These are phyloP conservation scores for Coreius guichenoti DNA, from an alignment of 2,797 vertebrate genomes.

Conservation along the genomic window DNA sequence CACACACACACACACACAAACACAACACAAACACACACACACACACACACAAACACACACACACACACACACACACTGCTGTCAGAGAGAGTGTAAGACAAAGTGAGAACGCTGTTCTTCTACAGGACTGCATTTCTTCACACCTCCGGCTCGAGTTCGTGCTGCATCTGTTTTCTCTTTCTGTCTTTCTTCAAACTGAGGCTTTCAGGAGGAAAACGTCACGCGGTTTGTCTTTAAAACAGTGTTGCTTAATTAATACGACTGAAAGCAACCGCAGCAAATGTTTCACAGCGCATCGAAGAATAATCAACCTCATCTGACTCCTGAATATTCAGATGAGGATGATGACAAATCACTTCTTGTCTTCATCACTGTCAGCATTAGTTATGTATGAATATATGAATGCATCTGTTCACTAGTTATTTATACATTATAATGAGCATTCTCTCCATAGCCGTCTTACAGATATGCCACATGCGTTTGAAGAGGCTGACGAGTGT, in stretches of 20 bases:
- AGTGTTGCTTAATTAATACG: conserved; percentile 22
- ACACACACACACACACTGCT: conserved; percentile 30
- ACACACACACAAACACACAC: not conserved
- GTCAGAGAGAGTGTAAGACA: conserved; percentile 46
- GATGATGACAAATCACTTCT: conserved; percentile 19
- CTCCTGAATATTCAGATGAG: conserved; percentile 30
- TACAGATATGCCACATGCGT: no score
- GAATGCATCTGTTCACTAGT: conserved; percentile 2
- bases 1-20: not conserved
- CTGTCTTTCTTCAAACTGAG: not conserved
- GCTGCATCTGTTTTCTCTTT: conserved; percentile 62
- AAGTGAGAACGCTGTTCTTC: conserved; percentile 76
- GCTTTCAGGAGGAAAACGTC: conserved; percentile 11
- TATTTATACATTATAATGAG: not conserved
- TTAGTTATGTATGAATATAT: not conserved
- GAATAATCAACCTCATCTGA: conserved; percentile 22
- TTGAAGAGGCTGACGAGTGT: not conserved
- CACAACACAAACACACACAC: not conserved
- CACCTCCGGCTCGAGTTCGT: conserved; percentile 74
- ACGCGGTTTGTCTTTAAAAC: conserved; percentile 27
- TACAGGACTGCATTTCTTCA: conserved; percentile 76
- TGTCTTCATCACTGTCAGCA: conserved; percentile 66
- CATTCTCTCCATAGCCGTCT: not conserved
- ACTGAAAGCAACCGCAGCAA: not conserved
- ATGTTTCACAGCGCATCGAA: conserved; percentile 2